Evolutionary conservation across 1,140 invertebrate genomes (phyloP), one percentile per base, ranked within the genome.

Genomic region (Zaprionus taronus): DNA sequence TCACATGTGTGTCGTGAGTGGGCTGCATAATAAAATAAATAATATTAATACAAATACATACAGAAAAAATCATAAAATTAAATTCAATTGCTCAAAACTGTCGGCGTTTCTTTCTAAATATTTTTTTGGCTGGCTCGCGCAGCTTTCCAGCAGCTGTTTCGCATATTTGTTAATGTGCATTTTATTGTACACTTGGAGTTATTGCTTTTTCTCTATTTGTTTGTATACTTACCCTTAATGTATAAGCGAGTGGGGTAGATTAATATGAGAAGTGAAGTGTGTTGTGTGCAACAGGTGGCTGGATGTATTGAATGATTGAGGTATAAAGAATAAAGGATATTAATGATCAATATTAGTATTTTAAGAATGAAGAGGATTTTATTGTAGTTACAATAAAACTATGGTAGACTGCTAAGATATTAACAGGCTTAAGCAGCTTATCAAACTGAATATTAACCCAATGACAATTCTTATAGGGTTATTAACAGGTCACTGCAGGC

Each of bases 111-210:
- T 44, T 70, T 75, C 71, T 80, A 72, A 80, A 80, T 82, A 75
- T 77, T 82, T 77, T n/a, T 56, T 47, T 47, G n/a, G 20, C 26
- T 72, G 63, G 65, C 51, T 38, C 53, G 61, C 60, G 77, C 38
- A n/a, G 38, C 70, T 83, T 72, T 82, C 73, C 76, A 75, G 83
- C 83, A 83, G 83, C 83, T 76, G 80, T 68, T 61, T 77, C 73
- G 64, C 80, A 83, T 87, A 87, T 80, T 87, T 83, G 67, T 70
- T 76, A 87, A 87, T 87, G 73, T 68, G 65, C 71, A 77, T 73
- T 87, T 87, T 83, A 83, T 87, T 72, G 67, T 70, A 68, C 55
- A 68, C 64, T 63, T 81, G 57, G 49, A 31, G 15, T 67, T 77
- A 22, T 62, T 67, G n/a, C 28, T n/a, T 22, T 34, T 24, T 58